Evolutionary conservation across 1,140 invertebrate genomes (phyloP).

Genomic region (Leguminivora glycinivorella): DNA sequence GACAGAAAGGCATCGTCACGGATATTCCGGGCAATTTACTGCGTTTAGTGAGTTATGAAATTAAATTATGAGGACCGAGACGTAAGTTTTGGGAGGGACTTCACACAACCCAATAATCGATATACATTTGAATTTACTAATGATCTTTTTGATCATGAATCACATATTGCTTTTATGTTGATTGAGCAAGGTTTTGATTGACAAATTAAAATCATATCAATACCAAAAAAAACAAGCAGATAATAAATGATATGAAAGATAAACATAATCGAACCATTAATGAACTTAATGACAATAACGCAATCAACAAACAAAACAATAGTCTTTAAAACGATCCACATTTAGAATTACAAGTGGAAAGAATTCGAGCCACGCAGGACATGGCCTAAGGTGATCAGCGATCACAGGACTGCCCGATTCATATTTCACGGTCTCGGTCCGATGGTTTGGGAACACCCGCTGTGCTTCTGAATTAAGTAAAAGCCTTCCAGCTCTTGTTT

Average conservation of each 20-base stretch:
- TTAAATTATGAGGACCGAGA: conserved; percentile 22
- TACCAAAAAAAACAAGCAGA: no score
- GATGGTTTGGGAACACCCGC: conserved; percentile 75
- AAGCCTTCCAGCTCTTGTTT: conserved; percentile 79
- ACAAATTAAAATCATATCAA: no score
- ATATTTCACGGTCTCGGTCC: conserved; percentile 71
- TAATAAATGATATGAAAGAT: not conserved
- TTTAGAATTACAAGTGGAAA: conserved; percentile 28
- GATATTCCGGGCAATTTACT: conserved; percentile 35
- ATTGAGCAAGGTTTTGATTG: no score
- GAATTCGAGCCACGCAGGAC: conserved; percentile 67
- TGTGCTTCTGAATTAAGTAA: conserved; percentile 79
- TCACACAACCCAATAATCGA: conserved; percentile 19
- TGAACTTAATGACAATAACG: not conserved
- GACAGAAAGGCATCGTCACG: conserved; percentile 58
- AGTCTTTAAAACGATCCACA: conserved; percentile 11
- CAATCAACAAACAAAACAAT: conserved; percentile 20
- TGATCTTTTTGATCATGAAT: not conserved
- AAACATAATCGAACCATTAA: not conserved
- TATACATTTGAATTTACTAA: not conserved
- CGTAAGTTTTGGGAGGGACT: conserved; percentile 15
- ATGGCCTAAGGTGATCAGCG: conserved; percentile 62
- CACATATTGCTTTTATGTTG: no score
- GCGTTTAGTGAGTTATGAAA: conserved; percentile 30
- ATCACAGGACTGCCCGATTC: conserved; percentile 47